Base-by-base conservation (phyloP, 2,888 invertebrate species). In the Cartodere bifasciata region DNA sequence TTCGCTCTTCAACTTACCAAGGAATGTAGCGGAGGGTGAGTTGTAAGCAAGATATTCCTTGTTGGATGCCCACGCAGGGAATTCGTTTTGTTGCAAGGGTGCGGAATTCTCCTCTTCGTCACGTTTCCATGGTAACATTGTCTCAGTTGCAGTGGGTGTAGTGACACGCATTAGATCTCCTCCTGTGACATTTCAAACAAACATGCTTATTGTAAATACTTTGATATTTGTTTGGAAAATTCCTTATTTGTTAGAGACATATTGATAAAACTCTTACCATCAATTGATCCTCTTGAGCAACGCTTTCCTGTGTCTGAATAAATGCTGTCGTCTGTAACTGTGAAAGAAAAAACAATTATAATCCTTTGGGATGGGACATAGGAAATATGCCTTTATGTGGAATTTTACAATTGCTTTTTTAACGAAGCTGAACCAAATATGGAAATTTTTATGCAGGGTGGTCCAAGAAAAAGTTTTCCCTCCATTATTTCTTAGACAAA, bases 41-140 rank as follows among this genome's bases (percentile, higher is more conserved):
- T 78, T 85, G 54, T 90, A 90, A 9, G 86, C 83, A 48, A 90
- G 65, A 55, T 92, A 92, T 52, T 92, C 90, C 56, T 90, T 87
- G 58, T 91, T 92, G 17, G 87, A 84, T 24, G 90, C 90, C 92
- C 92, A 94, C 9, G 88, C 78, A 7, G 92, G 92, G 55, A 91
- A 91, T 58, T 92, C 91, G 23, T 82, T 81, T 60, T 44, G 79
- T 72, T 45, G 74, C 65, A 57, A 48, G 13, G 65, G 63, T 26
- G 71, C 71, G 12, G 73, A 73, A 35, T 68, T 66, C 9, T 75
- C 75, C 31, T 76, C 75, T 47, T 81, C 83, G 39, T 70, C 74
- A 4, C 88, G 73, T 64, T 88, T 88, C 91, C 92, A 92, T 29
- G 92, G 92, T 51, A 91, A 68, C 69, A 86, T 79, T 25, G 80